Evolutionary conservation across 2,888 invertebrate species (phyloP).

Genomic region (Azorinus chamasolen): DNA sequence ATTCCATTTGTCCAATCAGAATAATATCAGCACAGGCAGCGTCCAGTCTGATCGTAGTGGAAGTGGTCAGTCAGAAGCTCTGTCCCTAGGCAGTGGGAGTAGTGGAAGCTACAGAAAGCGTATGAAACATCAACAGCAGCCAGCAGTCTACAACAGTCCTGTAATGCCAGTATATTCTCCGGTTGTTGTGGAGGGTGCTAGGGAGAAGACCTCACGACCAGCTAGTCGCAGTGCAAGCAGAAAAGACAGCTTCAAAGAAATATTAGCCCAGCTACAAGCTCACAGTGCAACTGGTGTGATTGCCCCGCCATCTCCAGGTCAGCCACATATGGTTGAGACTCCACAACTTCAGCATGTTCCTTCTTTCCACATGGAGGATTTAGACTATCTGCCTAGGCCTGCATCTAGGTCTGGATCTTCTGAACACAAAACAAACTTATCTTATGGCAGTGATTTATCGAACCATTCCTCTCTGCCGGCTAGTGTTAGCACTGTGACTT

Average conservation of each 20-base stretch:
- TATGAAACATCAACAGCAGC: slow-evolving; percentile 64
- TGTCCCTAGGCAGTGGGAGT: slow-evolving; percentile 72
- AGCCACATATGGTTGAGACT: slow-evolving; percentile 48
- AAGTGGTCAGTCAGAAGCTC: slow-evolving; percentile 59
- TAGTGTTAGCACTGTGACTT: slow-evolving; percentile 60
- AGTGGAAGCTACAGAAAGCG: slow-evolving; percentile 75
- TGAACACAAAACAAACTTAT: slow-evolving; percentile 53
- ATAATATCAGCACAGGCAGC: slow-evolving; percentile 58
- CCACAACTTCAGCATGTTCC: slow-evolving; percentile 59
- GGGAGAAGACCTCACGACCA: slow-evolving; percentile 63
- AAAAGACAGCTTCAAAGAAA: slow-evolving; percentile 78
- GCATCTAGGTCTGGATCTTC: slow-evolving; percentile 57
- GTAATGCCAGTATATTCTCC: slow-evolving; percentile 42
- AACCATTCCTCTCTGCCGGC: slow-evolving; percentile 50
- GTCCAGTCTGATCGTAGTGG: slow-evolving; percentile 63
- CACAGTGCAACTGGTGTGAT: slow-evolving; percentile 37
- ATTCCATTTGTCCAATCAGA: slow-evolving; percentile 45
- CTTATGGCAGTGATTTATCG: slow-evolving; percentile 59
- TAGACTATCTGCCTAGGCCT: slow-evolving; percentile 45
- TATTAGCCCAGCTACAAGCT: slow-evolving; percentile 68
- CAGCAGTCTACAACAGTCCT: slow-evolving; percentile 44
- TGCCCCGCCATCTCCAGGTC: slow-evolving; percentile 31
- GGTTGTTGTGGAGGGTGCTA: slow-evolving; percentile 34
- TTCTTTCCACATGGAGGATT: slow-evolving; percentile 63
- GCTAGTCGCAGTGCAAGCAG: slow-evolving; percentile 74